A percentile compares a stretch with the other conserved stretches of the same genome.
Conservation (phyloP, 2,113 vertebrate genomes). For the Epinephelus lanceolatus region DNA sequence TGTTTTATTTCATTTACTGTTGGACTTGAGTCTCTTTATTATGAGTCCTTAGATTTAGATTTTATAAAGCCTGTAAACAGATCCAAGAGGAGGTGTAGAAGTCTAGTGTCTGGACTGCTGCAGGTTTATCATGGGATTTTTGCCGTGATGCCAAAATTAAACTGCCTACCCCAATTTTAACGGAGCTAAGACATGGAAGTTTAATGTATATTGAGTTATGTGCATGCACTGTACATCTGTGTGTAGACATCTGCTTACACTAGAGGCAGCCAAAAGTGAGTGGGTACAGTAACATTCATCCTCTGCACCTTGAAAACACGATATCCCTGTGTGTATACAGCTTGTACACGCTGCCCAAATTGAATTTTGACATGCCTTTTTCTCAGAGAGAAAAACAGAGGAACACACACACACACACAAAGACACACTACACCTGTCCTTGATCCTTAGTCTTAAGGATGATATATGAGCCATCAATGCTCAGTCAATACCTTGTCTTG, state of each 20-base stretch:
- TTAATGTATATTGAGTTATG: background rate
- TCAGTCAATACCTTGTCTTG: constrained; percentile 55
- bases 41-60: no score
- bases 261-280: background rate
- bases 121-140: no score
- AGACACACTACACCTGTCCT: background rate
- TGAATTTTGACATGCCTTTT: background rate
- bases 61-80: no score
- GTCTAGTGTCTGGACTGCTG: no score
- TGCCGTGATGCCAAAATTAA: no score
- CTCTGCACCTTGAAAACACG: background rate
- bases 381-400: no score
- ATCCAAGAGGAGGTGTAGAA: no score
- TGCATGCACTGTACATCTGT: no score
- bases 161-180: background rate
- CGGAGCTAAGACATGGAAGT: background rate
- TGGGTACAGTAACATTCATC: background rate
- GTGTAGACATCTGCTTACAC: background rate
- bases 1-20: no score
- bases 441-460: constrained; percentile 12
- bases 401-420: constrained; percentile 3
- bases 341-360: background rate
- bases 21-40: no score
- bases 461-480: constrained; percentile 52
- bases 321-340: background rate